Base-by-base conservation (phyloP, 2,888 invertebrate genomes). In the Fragum sueziense region DNA sequence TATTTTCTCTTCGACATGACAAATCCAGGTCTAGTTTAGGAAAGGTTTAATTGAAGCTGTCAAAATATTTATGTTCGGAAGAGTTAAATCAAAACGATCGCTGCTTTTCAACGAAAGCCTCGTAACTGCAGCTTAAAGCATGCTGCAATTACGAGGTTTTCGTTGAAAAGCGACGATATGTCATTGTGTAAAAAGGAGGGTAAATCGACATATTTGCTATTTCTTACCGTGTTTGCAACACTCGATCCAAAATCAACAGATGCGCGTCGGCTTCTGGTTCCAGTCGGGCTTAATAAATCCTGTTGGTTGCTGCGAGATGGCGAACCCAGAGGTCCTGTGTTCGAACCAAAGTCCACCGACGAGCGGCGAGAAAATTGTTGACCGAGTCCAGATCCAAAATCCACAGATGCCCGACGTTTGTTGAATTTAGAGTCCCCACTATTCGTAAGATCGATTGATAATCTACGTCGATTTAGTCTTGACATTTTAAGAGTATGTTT, bases 351-450 rank as follows among this genome's bases (percentile, higher is more conserved):
- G 62, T 81, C 78, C 34, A 75, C 65, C 0, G 78, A 75, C 4
- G 77, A 52, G 14, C 75, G 74, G 25, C 81, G 75, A 17, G 70
- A 59, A 59, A 27, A 61, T 6, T 41, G 47, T 29, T 70, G 70
- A n/a, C 74, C 76, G 3, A 76, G 29, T 27, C 76, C 69, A 17
- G 77, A 70, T n/a, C 73, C 73, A 31, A 68, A 76, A 52, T 82
- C 82, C 33, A 82, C 79, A 4, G 82, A 82, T 7, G 82, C 67
- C 29, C 82, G 82, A 70, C 82, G 70, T 31, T 68, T 76, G 34
- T 67, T 65, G 20, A 65, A 41, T 7, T 41, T 41, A 41, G 29
- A 33, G 37, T 34, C 65, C 27, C 37, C 65, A 65, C 41, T 65
- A n/a, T 65, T 65, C 41, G 65, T 65, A 22, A 65, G 41, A 41